Evolutionary conservation across 2,888 invertebrate genomes (phyloP).

Genomic region (Pediacus dermestoides): DNA sequence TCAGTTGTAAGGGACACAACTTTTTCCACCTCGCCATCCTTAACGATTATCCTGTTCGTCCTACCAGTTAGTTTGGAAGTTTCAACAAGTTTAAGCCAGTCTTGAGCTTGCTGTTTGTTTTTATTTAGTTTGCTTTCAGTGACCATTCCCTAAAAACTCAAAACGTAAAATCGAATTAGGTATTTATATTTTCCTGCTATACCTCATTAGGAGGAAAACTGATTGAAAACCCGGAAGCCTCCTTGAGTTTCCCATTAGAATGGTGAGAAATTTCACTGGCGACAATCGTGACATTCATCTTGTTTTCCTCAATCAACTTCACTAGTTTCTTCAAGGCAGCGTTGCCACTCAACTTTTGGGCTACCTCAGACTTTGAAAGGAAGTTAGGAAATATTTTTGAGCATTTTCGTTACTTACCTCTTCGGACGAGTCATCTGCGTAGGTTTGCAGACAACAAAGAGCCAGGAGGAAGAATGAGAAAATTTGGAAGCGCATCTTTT

Average conservation of each 20-base stretch:
- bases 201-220: constrained; percentile 1
- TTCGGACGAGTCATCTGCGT: constrained; percentile 3
- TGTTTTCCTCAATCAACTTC: constrained; percentile 3
- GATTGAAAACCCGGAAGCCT: background rate
- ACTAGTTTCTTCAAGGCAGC: constrained; percentile 2
- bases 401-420: background rate
- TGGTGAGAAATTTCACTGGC: background rate
- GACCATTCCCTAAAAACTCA: too few relatives aligned
- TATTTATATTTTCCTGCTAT: background rate
- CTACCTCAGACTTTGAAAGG: too few relatives aligned
- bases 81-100: background rate
- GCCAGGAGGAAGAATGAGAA: too few relatives aligned
- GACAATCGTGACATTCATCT: constrained; percentile 3
- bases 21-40: constrained; percentile 3
- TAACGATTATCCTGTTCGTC: background rate
- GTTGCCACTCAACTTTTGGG: too few relatives aligned
- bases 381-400: constrained; percentile 1
- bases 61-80: background rate
- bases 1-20: too few relatives aligned
- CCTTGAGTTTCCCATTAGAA: background rate
- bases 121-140: too few relatives aligned
- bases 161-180: too few relatives aligned
- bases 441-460: too few relatives aligned
- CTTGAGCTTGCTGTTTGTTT: too few relatives aligned
- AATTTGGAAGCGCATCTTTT: too few relatives aligned